phyloP scores from a whole-genome alignment of 2,888 invertebrate species.

The Nomada goodeniana region DNA sequence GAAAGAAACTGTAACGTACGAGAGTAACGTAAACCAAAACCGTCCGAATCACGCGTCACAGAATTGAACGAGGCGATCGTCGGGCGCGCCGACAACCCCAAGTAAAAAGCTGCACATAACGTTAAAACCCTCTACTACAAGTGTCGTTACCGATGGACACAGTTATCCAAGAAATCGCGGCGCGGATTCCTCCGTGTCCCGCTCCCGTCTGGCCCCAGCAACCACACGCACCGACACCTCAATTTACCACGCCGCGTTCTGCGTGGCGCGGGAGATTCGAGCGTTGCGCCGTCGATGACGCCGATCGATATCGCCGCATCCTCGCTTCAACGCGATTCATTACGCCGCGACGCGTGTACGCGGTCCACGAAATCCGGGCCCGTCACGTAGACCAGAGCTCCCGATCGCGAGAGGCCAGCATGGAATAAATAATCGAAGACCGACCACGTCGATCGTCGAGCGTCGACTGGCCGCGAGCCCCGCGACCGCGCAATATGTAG shows the following conservation, averaged over 20 bases:
- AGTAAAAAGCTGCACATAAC: too few species aligned
- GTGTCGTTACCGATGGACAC: not conserved
- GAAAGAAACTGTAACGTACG: too few species aligned
- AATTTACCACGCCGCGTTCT: constrained; percentile 13
- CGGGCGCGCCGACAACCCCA: too few species aligned
- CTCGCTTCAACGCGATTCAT: not conserved
- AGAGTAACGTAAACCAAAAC: not conserved
- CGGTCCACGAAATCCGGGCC: not conserved
- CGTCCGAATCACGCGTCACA: not conserved
- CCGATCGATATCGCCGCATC: not conserved
- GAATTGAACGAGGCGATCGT: not conserved
- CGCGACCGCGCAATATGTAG: constrained; percentile 65
- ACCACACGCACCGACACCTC: constrained; percentile 6
- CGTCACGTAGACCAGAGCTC: not conserved
- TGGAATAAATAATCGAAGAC: constrained; percentile 49
- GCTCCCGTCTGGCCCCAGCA: not conserved
- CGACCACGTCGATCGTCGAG: constrained; percentile 67
- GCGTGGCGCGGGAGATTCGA: constrained; percentile 44
- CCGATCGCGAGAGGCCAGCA: constrained; percentile 19
- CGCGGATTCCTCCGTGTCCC: not conserved
- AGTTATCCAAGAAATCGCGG: not conserved
- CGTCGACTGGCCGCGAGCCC: constrained; percentile 67
- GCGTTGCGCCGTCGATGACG: not conserved
- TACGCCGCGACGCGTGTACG: not conserved
- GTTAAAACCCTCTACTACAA: not conserved